These are phyloP conservation scores for Lagodon rhomboides DNA, from an alignment of 2,797 vertebrate species.

Conservation along the genomic window DNA sequence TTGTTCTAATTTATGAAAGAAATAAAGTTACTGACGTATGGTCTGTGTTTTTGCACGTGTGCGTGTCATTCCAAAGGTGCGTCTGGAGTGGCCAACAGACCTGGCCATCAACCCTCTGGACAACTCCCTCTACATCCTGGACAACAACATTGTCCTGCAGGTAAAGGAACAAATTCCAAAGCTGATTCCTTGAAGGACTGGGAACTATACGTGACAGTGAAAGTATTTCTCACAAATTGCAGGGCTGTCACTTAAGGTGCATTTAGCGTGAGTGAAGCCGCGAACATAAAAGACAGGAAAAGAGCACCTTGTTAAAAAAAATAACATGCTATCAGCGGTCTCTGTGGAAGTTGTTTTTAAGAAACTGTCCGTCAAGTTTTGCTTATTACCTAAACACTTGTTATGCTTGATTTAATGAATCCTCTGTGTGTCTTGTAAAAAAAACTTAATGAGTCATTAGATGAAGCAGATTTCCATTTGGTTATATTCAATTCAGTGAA, in stretches of 20 bases:
- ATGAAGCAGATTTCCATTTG: conserved; percentile 2
- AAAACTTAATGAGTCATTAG: conserved; percentile 46
- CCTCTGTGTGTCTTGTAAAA: conserved; percentile 28
- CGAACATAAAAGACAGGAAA: conserved; percentile 52
- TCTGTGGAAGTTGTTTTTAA: conserved; percentile 41
- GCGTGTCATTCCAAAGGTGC: conserved; percentile 84
- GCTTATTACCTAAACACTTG: conserved; percentile 16
- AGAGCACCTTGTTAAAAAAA: conserved; percentile 37
- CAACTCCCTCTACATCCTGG: conserved; percentile 96
- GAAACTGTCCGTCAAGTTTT: conserved; percentile 40
- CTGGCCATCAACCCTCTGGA: conserved; percentile 95
- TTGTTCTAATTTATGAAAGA: conserved; percentile 25
- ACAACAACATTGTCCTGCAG: conserved; percentile 96
- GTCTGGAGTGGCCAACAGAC: conserved; percentile 97
- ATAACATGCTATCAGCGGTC: conserved; percentile 36
- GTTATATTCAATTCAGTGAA: conserved; percentile 1
- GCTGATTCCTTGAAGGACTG: conserved; percentile 2
- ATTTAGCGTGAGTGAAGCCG: conserved; percentile 37
- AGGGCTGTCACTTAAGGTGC: conserved; percentile 46
- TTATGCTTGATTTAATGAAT: conserved; percentile 49
- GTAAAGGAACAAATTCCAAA: conserved; percentile 51
- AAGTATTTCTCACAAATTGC: conserved; percentile 47
- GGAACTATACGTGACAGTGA: not conserved
- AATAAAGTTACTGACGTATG: conserved; percentile 1
- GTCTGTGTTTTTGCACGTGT: not conserved